Base-by-base conservation (phyloP, 2,113 vertebrate species). In the Pomatorhinus ruficollis region DNA sequence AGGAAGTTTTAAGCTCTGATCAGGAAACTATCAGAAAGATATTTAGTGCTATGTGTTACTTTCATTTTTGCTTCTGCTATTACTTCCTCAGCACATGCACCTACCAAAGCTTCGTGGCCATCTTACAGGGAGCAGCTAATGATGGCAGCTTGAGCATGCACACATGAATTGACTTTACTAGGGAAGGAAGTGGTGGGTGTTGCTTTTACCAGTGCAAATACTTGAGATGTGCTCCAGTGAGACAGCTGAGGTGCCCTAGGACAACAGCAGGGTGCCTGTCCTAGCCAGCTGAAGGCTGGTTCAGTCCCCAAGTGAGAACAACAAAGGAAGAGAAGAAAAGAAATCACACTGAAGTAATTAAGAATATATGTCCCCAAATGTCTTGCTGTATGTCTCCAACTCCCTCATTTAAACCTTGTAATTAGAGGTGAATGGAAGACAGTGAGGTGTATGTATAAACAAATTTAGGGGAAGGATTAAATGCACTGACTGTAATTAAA, bases 401-500 rank as follows among this genome's bases (percentile, higher is more conserved):
- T 86, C 75, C 7, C 1, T 53, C 56, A 82, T 1, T 86, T 90
- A 77, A 89, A 81, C 52, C 59, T 75, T 90, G 49, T 90, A 94
- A 92, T 96, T 95, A 95, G 71, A 93, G 64, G 56, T 86, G 76
- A 72, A 59, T 40, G 94, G 68, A 93, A 96, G 82, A 83, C 75
- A 65, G 80, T n/a, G 60, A 95, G 52, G 56, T 91, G 22, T 86
- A 84, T 81, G 72, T 63, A 82, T 87, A 95, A 96, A 96, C 89
- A 96, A 94, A 94, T 94, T 52, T 27, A 86, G 64, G 63, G n/a
- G 54, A 76, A 90, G 90, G 76, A 88, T 86, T 93, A 95, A 93
- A 86, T 91, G 53, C 68, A 66, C 27, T 88, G 79, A 88, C 60
- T 86, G 39, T 86, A 96, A 96, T 95, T 93, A 95, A 87, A 95